Percentiles rank a stretch among this genome's conserved stretches.
Conservation (phyloP, 1,140 invertebrate species). For the Drosophila willistoni region DNA sequence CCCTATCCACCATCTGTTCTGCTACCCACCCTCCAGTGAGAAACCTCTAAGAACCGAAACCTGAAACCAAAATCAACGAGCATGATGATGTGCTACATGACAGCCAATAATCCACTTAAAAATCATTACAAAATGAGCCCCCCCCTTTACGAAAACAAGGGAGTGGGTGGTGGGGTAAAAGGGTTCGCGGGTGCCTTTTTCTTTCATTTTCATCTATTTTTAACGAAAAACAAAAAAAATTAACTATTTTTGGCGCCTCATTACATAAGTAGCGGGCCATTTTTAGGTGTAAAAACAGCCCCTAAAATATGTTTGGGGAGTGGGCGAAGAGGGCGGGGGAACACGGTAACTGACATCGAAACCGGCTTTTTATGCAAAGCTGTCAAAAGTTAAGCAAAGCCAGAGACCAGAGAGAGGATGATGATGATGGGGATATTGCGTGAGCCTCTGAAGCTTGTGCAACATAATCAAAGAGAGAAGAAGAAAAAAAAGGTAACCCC, state of each 20-base stretch:
- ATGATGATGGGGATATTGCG: constrained; percentile 49
- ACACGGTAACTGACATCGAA: constrained; percentile 45
- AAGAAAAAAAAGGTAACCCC: neutral
- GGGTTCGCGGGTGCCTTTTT: constrained; percentile 24
- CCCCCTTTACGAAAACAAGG: neutral
- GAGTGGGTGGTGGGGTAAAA: neutral
- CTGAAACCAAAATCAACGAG: constrained; percentile 47
- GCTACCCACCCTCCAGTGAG: neutral
- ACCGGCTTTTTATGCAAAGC: constrained; percentile 79
- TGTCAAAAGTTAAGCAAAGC: constrained; percentile 53
- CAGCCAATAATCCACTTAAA: constrained; percentile 70
- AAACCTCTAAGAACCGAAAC: constrained; percentile 18
- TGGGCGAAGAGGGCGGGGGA: too few relatives aligned
- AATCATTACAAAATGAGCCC: constrained; percentile 39
- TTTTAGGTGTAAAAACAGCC: constrained; percentile 61
- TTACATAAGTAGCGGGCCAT: constrained; percentile 5
- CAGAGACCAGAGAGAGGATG: constrained; percentile 19
- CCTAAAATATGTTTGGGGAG: neutral
- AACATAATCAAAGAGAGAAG: constrained; percentile 34
- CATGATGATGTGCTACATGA: constrained; percentile 45
- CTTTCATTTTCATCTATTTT: constrained; percentile 10
- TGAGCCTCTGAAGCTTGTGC: constrained; percentile 67
- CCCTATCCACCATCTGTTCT: constrained; percentile 3
- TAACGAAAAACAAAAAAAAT: neutral
- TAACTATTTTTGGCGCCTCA: constrained; percentile 56